Base-by-base conservation (phyloP, 2,113 vertebrate species). In the Spea multiplicata region DNA sequence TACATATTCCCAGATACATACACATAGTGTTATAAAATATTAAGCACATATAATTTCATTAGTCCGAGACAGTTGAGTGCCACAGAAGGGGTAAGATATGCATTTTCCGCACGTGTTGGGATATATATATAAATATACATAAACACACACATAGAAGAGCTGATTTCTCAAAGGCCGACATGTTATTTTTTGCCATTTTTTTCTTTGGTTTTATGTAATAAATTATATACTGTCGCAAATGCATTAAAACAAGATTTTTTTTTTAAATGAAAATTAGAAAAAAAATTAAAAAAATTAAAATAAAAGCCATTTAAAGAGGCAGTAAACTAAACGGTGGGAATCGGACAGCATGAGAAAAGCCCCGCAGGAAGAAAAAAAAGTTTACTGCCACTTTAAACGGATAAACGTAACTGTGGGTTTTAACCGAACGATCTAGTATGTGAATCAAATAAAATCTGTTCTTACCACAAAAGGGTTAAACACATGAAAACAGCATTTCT, bases 11-110 rank as follows among this genome's bases (percentile, higher is more conserved):
- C 75, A 70, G 45, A 12, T 44, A 77, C 45, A 17, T 46, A 77
- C 45, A 50, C 57, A 77, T 67, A 76, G 62, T 30, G 62, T 46
- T 66, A 75, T 64, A 59, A 59, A 59, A 59, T 59, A 59, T 59
- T 59, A 12, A 59, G 55, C 14, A 59, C 55, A 59, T 59, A 59
- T 59, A 46, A 17, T 55, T 13, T 75, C 49, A 68, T 44, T 53
- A 59, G 55, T 46, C 44, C 16, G n/a, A 44, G 52, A 67, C 46
- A 64, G 17, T 47, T 49, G 64, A 30, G 66, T 68, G 66, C 45
- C 50, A 62, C 55, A 59, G 52, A 70, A 13, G 67, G 30, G 44
- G 59, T 69, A 59, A 76, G 7, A 69, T 59, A 59, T 76, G 74
- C 74, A 69, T 13, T 59, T 59, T 59, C 10, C 55, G 55, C 55